Conservation (phyloP, 2,113 vertebrate genomes). For the Callospermophilus lateralis region DNA sequence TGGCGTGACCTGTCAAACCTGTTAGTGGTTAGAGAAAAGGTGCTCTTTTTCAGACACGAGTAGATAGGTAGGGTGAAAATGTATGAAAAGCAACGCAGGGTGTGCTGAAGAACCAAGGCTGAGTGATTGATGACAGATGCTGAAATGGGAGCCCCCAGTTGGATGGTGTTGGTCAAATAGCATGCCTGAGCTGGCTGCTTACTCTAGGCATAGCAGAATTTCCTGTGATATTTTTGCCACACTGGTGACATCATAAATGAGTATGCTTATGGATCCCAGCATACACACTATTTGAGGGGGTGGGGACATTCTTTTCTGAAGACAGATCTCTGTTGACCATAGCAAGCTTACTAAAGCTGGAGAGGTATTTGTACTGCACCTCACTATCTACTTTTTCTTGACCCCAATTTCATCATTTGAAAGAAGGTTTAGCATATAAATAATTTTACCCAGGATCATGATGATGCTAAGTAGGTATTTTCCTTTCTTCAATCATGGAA, state of each 20-base stretch:
- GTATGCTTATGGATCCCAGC: neutral
- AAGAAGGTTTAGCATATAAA: neutral
- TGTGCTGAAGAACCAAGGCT: neutral
- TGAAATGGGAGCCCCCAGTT: neutral
- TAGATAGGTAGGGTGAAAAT: neutral
- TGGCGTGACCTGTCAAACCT: constrained; percentile 6
- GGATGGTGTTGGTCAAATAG: neutral
- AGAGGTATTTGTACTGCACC: neutral
- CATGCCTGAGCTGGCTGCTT: neutral
- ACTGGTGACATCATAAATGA: neutral
- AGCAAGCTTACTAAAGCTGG: neutral
- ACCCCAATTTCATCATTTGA: neutral
- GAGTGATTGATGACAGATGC: neutral
- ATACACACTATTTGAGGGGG: too few species aligned
- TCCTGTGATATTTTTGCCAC: neutral
- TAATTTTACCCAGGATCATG: neutral
- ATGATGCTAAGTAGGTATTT: neutral
- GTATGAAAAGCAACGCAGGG: neutral
- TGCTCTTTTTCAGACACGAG: neutral
- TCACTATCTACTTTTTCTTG: neutral
- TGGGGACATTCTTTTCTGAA: neutral
- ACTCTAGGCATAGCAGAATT: neutral
- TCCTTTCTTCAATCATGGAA: neutral
- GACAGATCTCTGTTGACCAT: neutral
- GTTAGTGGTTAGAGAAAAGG: neutral